phyloP scores from a whole-genome alignment of 2,113 vertebrate genomes.

The Henicopernis longicauda region DNA sequence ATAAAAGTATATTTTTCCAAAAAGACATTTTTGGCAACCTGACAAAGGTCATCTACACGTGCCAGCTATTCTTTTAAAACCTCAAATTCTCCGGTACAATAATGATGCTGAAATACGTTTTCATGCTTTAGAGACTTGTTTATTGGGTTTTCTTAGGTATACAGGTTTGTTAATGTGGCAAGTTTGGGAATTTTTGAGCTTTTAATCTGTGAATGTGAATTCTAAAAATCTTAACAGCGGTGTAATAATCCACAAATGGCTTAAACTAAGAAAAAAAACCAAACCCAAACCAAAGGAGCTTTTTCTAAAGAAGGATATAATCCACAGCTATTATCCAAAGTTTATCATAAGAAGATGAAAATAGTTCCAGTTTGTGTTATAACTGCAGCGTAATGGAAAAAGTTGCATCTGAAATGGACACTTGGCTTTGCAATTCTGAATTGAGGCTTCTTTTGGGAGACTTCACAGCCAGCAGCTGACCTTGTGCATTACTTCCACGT shows the following conservation, averaged over 20 bases:
- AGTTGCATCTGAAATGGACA: background rate
- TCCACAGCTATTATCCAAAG: background rate
- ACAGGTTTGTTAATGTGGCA: background rate
- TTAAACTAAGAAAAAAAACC: background rate
- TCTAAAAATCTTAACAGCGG: background rate
- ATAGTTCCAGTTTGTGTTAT: background rate
- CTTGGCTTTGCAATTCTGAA: background rate
- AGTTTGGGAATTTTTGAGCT: background rate
- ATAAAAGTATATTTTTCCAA: background rate
- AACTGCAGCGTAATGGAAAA: background rate
- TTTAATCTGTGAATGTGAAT: background rate
- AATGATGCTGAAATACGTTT: background rate
- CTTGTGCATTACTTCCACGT: background rate
- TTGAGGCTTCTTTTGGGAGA: background rate
- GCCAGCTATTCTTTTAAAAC: background rate
- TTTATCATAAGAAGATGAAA: background rate
- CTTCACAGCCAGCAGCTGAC: background rate
- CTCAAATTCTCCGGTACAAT: background rate
- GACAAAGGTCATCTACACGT: background rate
- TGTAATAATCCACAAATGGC: background rate
- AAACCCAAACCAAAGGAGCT: fast-evolving
- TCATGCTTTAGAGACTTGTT: background rate
- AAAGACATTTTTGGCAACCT: background rate
- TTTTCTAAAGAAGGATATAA: background rate
- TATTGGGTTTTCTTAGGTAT: background rate